These are phyloP conservation scores for Sebastes goodei DNA, from an alignment of 2,797 vertebrate genomes.

Conservation along the genomic window DNA sequence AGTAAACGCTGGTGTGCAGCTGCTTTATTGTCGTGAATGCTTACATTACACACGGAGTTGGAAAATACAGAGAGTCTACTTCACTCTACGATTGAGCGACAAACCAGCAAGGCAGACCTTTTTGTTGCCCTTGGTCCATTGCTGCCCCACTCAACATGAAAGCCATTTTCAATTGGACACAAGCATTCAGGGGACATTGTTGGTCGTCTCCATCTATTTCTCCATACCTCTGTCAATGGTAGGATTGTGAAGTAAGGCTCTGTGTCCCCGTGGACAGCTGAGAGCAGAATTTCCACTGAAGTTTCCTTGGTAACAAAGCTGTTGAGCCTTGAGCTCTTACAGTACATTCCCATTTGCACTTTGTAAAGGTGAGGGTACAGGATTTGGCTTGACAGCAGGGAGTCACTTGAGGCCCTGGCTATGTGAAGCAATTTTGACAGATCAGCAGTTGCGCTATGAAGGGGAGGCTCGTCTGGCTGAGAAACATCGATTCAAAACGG, in stretches of 20 bases:
- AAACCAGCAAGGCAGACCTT: slow-evolving; percentile 2
- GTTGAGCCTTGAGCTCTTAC: slow-evolving; percentile 63
- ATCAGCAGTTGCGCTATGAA: slow-evolving; percentile 56
- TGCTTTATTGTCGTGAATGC: not conserved
- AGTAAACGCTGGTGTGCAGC: not conserved
- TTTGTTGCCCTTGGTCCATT: slow-evolving; percentile 1
- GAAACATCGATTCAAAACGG: slow-evolving; percentile 13
- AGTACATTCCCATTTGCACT: slow-evolving; percentile 71
- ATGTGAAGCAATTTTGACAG: slow-evolving; percentile 71
- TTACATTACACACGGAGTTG: not conserved
- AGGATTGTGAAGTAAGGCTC: slow-evolving; percentile 47
- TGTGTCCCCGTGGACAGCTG: slow-evolving; percentile 45
- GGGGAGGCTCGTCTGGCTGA: slow-evolving; percentile 2
- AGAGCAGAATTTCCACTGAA: slow-evolving; percentile 48
- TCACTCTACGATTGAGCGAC: not conserved
- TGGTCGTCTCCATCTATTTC: slow-evolving; percentile 50
- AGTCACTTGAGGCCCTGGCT: slow-evolving; percentile 52
- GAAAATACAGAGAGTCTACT: not conserved
- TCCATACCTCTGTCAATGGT: slow-evolving; percentile 40
- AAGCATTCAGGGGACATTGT: slow-evolving; percentile 38
- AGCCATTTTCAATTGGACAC: slow-evolving; percentile 49
- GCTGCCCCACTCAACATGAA: slow-evolving; percentile 29
- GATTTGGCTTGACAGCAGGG: slow-evolving; percentile 68
- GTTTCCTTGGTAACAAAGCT: slow-evolving; percentile 76
- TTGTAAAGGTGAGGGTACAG: slow-evolving; percentile 65